Conservation (phyloP, 2,888 invertebrate species). For the Noctua janthina region DNA sequence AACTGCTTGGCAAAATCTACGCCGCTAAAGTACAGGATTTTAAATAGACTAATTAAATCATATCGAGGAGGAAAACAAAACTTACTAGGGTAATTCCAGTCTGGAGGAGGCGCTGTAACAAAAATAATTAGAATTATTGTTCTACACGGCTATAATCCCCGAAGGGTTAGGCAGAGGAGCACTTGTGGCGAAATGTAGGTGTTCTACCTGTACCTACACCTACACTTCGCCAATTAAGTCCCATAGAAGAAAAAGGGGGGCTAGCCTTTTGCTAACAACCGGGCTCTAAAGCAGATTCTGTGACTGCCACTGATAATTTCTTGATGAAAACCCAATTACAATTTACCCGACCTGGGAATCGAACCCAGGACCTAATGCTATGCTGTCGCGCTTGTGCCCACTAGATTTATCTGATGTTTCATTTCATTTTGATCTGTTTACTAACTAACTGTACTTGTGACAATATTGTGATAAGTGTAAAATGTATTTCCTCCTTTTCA, state of each 20-base stretch:
- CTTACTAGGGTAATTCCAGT: constrained; percentile 72
- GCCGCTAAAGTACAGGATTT: constrained; percentile 2
- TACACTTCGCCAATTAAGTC: not conserved
- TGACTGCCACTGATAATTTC: not conserved
- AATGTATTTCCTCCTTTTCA: too few species aligned
- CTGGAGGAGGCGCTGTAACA: constrained; percentile 38
- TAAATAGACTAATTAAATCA: constrained; percentile 25
- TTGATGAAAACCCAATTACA: not conserved
- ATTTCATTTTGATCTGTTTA: too few species aligned
- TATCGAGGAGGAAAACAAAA: constrained; percentile 16
- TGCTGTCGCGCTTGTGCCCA: too few species aligned
- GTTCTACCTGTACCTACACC: too few species aligned
- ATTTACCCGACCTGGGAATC: not conserved
- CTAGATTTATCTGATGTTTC: too few species aligned
- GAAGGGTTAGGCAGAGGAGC: not conserved
- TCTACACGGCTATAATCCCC: not conserved
- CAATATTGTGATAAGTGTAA: too few species aligned
- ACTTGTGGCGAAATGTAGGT: too few species aligned
- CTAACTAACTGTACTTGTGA: too few species aligned
- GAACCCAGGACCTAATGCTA: not conserved
- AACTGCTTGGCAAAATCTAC: constrained; percentile 36
- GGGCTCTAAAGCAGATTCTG: not conserved
- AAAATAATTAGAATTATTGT: constrained; percentile 10
- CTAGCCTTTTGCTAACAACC: not conserved
- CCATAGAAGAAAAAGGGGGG: too few species aligned